These are phyloP conservation scores for Callipepla californica DNA, from an alignment of 2,113 vertebrate genomes.

Conservation along the genomic window DNA sequence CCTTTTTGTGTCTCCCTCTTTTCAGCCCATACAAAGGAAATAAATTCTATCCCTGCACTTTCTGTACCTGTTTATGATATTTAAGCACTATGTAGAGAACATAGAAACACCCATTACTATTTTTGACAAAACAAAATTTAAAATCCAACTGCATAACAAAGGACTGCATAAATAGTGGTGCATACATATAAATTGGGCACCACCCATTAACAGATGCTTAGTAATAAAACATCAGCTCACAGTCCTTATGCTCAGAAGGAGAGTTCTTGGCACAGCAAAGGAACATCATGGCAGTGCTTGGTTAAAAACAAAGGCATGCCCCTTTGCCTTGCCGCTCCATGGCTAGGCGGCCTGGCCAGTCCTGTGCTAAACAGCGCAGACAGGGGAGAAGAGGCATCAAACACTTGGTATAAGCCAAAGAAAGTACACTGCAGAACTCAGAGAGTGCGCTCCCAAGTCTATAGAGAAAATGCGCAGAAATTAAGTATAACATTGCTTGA, in stretches of 20 bases:
- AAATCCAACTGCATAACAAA: neutral
- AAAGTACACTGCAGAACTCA: neutral
- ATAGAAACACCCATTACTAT: rapidly evolving
- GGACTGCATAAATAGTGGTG: neutral
- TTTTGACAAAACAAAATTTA: neutral
- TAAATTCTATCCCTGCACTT: neutral
- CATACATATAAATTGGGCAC: neutral
- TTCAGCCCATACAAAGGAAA: neutral
- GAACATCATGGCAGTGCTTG: neutral
- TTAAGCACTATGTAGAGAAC: neutral
- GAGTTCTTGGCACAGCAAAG: neutral
- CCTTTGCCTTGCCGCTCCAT: rapidly evolving
- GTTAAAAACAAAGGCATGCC: neutral
- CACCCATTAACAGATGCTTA: neutral
- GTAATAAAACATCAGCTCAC: neutral
- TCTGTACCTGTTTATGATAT: neutral
- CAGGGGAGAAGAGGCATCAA: neutral
- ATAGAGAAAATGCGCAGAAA: neutral
- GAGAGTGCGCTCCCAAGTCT: neutral
- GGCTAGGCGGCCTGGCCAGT: neutral
- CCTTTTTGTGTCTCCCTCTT: neutral
- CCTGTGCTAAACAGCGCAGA: rapidly evolving
- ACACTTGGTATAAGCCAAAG: rapidly evolving
- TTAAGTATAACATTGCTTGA: neutral
- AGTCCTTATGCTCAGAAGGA: neutral